Base-by-base conservation (phyloP, 2,888 invertebrate species). In the Allacma fusca region DNA sequence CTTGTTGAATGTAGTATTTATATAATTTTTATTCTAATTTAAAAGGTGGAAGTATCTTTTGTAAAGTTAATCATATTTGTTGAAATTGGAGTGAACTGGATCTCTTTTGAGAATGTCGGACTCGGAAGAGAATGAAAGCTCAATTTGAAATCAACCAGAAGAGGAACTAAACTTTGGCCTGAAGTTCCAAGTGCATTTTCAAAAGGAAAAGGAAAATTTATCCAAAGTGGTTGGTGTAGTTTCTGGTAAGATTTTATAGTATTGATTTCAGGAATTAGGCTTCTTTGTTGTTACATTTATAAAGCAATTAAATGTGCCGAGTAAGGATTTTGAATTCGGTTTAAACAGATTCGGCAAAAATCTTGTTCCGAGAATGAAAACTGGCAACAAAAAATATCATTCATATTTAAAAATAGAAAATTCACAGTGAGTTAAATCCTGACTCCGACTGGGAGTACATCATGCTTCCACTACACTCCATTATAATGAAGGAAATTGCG, bases 401-500 rank as follows among this genome's bases (percentile, higher is more conserved):
- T 50, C n/a, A 23, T n/a, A 24, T 62, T 12, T 7, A n/a, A 24
- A 62, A 62, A 24, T 12, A 23, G 2, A 24, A 7, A 9, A 26
- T 62, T 4, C 13, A 24, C 2, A 9, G 23, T 2, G 62, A 62
- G n/a, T 21, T 26, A 24, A 62, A 62, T 16, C 23, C 62, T 12
- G 26, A 62, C 1, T 2, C 4, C 2, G 16, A 62, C 4, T 24
- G 23, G 5, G 62, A 62, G 9, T 62, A 19, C 26, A 62, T 62
- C 26, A 12, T 62, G 2, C 26, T 62, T 2, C 23, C n/a, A n/a
- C n/a, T n/a, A n/a, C n/a, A n/a, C 85, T 98, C 98, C 85, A 97
- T 98, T 78, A 98, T 98, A 1, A 98, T 98, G 97, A 98, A 97
- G n/a, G n/a, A n/a, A n/a, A n/a, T n/a, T n/a, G n/a, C n/a, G n/a